phyloP scores from a whole-genome alignment of 2,113 vertebrate species.

The Phaethornis superciliosus region DNA sequence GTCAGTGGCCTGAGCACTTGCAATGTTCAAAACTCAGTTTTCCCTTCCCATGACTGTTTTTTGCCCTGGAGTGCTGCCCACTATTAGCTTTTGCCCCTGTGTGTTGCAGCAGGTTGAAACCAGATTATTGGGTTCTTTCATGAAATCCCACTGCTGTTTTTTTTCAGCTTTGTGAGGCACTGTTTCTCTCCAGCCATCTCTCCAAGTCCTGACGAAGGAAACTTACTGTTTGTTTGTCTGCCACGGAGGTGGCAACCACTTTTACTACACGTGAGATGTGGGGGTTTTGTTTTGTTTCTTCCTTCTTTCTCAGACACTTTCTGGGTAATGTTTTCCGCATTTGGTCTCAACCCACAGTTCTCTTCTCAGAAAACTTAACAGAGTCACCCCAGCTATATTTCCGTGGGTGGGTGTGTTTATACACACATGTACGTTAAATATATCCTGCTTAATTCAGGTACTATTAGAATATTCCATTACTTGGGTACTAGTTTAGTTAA shows the following conservation, averaged over 20 bases:
- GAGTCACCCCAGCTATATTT: constrained; percentile 21
- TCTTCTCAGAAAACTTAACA: constrained; percentile 41
- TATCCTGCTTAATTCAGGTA: constrained; percentile 2
- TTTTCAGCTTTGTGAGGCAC: neutral
- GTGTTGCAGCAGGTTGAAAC: rapidly evolving
- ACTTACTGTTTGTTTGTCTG: neutral
- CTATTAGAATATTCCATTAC: constrained; percentile 32
- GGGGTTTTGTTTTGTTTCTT: neutral
- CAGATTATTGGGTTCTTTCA: neutral
- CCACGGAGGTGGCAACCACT: neutral
- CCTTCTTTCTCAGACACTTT: constrained; percentile 19
- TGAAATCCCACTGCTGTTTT: neutral
- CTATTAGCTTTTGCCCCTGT: neutral
- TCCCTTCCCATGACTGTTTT: neutral
- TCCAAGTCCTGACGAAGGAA: neutral
- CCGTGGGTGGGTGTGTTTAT: constrained; percentile 4
- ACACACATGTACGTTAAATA: neutral
- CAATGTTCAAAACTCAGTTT: neutral
- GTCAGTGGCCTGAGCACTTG: neutral
- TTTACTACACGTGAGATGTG: neutral
- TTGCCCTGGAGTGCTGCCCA: neutral
- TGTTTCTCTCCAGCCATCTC: neutral
- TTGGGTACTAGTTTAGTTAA: neutral
- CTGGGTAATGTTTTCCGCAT: constrained; percentile 44
- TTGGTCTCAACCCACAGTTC: constrained; percentile 25